Conservation (phyloP, 2,797 vertebrate species). For the Sebastes ruberrimus region DNA sequence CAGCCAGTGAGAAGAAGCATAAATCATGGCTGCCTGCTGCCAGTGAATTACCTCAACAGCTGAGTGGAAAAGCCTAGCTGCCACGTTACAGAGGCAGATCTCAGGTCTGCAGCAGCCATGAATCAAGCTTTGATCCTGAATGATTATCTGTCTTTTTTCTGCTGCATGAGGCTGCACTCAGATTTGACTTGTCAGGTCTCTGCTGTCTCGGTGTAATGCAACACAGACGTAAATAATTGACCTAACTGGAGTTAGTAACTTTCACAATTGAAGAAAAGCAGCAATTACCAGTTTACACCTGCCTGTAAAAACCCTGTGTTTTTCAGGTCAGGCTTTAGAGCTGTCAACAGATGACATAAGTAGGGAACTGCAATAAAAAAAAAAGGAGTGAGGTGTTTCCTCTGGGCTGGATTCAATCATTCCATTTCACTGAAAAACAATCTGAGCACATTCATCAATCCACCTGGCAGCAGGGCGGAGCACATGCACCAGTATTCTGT, state of each 20-base stretch:
- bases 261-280: conserved; percentile 8
- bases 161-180: conserved; percentile 39
- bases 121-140: conserved; percentile 60
- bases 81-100: conserved; percentile 44
- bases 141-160: conserved; percentile 54
- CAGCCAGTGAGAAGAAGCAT: conserved; percentile 34
- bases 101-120: conserved; percentile 49
- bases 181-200: conserved; percentile 38
- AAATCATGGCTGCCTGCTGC: conserved; percentile 36
- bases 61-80: conserved; percentile 54
- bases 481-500: conserved; percentile 23
- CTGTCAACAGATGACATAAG: conserved; percentile 34
- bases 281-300: conserved; percentile 27
- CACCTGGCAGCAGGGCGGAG: conserved; percentile 51
- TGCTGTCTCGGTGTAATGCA: conserved; percentile 26
- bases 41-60: conserved; percentile 41
- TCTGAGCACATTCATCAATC: conserved; percentile 42
- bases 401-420: conserved; percentile 50
- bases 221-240: conserved; percentile 29
- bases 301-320: conserved; percentile 9
- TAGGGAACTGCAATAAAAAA: conserved; percentile 20
- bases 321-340: conserved; percentile 11
- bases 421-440: conserved; percentile 52
- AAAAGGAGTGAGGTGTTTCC: conserved; percentile 34
- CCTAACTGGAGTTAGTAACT: conserved; percentile 19